Evolutionary conservation across 2,888 invertebrate species (phyloP), one percentile per base, ranked within the genome.

Genomic region (Sialis lutaria): DNA sequence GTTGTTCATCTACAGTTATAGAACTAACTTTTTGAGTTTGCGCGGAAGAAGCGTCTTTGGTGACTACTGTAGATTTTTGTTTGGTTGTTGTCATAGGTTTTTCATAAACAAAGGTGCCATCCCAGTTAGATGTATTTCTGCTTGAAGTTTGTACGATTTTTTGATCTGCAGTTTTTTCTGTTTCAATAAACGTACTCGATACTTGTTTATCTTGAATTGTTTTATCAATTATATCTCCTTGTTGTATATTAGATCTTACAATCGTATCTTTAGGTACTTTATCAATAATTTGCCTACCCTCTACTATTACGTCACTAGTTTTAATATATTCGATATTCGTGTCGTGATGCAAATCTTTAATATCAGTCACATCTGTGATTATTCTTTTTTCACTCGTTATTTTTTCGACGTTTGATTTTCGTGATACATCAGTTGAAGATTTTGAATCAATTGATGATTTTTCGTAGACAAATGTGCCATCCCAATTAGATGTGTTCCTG

Each of bases 381-480:
- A 22, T 22, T 22, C 22, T 22, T 22, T 22, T 22, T 22, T 22
- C 22, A 22, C 22, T 22, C 22, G 22, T 22, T 22, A 22, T 22
- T 22, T 22, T 22, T 22, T 22, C 22, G 22, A 22, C 22, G 22
- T 22, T 22, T 22, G 22, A 22, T 22, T 22, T 22, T 22, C 22
- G 22, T 22, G 22, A 22, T 22, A 22, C 22, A 22, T 22, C 22
- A 22, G 22, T 22, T 6, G 41, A 13, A 41, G 9, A 9, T 10
- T 41, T 41, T 12, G 13, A 30, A 13, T 13, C 34, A 43, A 33
- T 34, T 30, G 33, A 33, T 1, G 64, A 58, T 50, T 61, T 60
- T 52, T 69, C 69, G 41, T 58, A 51, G 1, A 64, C 55, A 51
- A 69, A 70, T 51, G 65, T 65, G n/a, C 69, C 69, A 49, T 69